phyloP scores from a whole-genome alignment of 2,888 invertebrate genomes.

The Margaritifera margaritifera region DNA sequence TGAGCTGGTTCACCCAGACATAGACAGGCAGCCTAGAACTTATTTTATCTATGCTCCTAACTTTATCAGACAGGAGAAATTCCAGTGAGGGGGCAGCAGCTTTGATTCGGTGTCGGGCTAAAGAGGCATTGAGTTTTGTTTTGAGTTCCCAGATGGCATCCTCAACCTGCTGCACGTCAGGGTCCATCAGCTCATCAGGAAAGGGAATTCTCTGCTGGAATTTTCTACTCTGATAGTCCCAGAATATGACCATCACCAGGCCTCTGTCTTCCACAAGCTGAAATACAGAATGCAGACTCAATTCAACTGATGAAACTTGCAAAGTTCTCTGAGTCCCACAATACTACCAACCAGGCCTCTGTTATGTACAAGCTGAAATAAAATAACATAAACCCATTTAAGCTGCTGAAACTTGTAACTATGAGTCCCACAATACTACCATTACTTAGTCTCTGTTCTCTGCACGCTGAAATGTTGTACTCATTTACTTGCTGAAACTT shows the following conservation, averaged over 20 bases:
- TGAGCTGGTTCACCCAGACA: slow-evolving; percentile 68
- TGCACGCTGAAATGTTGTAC: no score
- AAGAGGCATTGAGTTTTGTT: slow-evolving; percentile 65
- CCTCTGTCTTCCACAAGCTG: slow-evolving; percentile 57
- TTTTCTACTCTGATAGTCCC: slow-evolving; percentile 68
- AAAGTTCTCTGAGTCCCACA: slow-evolving; percentile 65
- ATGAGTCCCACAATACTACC: no score
- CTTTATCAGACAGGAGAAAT: slow-evolving; percentile 63
- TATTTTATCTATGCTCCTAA: slow-evolving; percentile 60
- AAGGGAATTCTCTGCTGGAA: slow-evolving; percentile 62
- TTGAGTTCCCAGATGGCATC: slow-evolving; percentile 58
- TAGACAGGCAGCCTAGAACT: slow-evolving; percentile 61
- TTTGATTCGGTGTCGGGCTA: slow-evolving; percentile 68
- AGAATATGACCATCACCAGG: slow-evolving; percentile 65
- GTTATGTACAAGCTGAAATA: slow-evolving; percentile 57
- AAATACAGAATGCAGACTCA: slow-evolving; percentile 10
- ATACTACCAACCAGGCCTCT: slow-evolving; percentile 61
- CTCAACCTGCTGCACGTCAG: slow-evolving; percentile 58
- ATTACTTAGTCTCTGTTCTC: no score
- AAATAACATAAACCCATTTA: no score
- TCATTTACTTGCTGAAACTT: no score
- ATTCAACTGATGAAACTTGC: slow-evolving; percentile 65
- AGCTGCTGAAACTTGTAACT: no score
- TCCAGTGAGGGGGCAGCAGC: slow-evolving; percentile 63
- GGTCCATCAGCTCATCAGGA: slow-evolving; percentile 45